Evolutionary conservation across 2,888 invertebrate species (phyloP).

Genomic region (Dusona sp.): DNA sequence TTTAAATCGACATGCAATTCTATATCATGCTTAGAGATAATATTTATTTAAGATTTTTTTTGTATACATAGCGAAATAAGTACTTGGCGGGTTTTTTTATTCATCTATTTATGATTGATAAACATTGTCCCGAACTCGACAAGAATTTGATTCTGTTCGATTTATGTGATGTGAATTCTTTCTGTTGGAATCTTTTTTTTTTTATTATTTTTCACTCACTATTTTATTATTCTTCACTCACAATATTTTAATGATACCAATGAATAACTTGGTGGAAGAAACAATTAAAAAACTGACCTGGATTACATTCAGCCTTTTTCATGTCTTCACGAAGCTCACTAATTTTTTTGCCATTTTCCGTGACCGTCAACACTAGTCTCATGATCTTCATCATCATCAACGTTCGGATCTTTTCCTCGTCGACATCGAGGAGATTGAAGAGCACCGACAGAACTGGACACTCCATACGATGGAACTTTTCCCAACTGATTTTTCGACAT

Average conservation of each 20-base stretch:
- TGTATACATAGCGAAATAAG: neutral
- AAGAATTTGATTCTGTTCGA: neutral
- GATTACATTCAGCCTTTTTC: slow-evolving; percentile 79
- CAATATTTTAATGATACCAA: neutral
- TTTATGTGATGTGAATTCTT: neutral
- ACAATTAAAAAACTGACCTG: slow-evolving; percentile 78
- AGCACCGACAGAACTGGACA: slow-evolving; percentile 79
- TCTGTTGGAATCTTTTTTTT: neutral
- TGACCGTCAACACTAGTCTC: slow-evolving; percentile 79
- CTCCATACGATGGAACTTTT: slow-evolving; percentile 78
- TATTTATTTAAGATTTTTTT: neutral
- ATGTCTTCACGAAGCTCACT: slow-evolving; percentile 78
- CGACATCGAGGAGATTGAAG: slow-evolving; percentile 79
- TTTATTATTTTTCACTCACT: neutral
- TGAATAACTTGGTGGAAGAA: slow-evolving; percentile 18
- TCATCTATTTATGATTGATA: too few relatives aligned
- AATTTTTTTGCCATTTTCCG: slow-evolving; percentile 78
- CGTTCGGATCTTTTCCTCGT: slow-evolving; percentile 81
- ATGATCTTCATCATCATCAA: slow-evolving; percentile 82
- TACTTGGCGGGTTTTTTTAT: neutral
- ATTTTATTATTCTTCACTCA: neutral
- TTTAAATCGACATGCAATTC: neutral
- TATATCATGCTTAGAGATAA: neutral
- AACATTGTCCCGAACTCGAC: too few relatives aligned
- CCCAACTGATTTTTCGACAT: slow-evolving; percentile 79